Base-by-base conservation (phyloP, 2,113 vertebrate genomes). In the Pao palembangensis region DNA sequence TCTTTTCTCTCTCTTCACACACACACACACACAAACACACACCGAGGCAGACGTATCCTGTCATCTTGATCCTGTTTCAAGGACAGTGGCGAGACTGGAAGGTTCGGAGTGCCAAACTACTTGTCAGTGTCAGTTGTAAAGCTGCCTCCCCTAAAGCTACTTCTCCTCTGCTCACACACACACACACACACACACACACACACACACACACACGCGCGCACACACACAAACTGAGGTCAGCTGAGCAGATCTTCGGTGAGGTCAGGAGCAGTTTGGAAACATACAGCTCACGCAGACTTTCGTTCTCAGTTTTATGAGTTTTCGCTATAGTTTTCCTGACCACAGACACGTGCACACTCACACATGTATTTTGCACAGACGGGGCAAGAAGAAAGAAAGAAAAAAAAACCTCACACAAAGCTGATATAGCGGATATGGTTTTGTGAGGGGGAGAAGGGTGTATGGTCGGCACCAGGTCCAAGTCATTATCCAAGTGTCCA, bases 401-500 rank as follows among this genome's bases (percentile, higher is more conserved):
- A 46, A 18, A 49, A 19, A 49, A 19, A 49, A 19, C 5, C 67
- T 63, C 64, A 72, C 70, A 82, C 81, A 84, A 75, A 87, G 81
- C 76, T 86, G 81, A 88, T 86, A 65, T 75, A 85, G 82, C 69
- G 84, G 85, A 89, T 85, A 85, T 88, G 86, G 84, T 86, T 90
- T 75, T 81, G 76, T 68, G 76, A 85, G 81, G 62, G 72, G 76
- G 73, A 72, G 86, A 69, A 73, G 81, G 84, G 81, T 86, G 86
- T 81, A 87, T 75, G 82, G 77, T 84, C 79, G 78, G 81, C 78
- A 57, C 85, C 79, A 81, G 82, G 85, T 87, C 82, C 82, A 87
- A 82, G 82, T 83, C 87, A 90, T 91, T 90, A 90, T 87, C 69
- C 65, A 75, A 83, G 85, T 82, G 86, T 85, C 86, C 78, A 87